Conservation (phyloP, 2,113 vertebrate genomes). For the Podocnemis expansa region DNA sequence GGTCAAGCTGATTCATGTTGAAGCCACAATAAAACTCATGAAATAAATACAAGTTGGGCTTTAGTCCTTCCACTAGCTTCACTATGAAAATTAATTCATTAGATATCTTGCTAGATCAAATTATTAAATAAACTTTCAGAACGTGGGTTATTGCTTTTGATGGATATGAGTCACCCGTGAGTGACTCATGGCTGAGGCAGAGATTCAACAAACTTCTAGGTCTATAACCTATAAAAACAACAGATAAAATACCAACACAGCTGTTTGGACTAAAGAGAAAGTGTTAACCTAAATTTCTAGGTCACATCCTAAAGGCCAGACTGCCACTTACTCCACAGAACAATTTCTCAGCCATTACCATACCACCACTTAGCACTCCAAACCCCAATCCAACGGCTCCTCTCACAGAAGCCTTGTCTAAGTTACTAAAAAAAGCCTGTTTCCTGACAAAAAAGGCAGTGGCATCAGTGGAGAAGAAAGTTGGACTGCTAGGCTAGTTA, state of each 20-base stretch:
- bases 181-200: neutral
- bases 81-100: neutral
- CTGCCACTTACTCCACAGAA: neutral
- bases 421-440: neutral
- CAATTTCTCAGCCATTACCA: neutral
- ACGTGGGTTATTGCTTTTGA: neutral
- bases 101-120: neutral
- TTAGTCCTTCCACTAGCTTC: neutral
- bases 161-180: neutral
- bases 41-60: neutral
- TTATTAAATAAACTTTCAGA: neutral
- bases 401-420: neutral
- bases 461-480: neutral
- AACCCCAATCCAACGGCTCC: neutral
- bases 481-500: neutral
- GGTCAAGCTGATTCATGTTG: neutral
- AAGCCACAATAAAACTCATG: constrained; percentile 37
- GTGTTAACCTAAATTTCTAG: neutral
- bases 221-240: neutral
- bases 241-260: neutral
- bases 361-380: fast-evolving
- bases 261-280: neutral
- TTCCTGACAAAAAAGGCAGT: neutral
- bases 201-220: neutral
- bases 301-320: neutral